These are phyloP conservation scores for Gymnocephalus cernua DNA, from an alignment of 2,113 vertebrate genomes.

Conservation along the genomic window DNA sequence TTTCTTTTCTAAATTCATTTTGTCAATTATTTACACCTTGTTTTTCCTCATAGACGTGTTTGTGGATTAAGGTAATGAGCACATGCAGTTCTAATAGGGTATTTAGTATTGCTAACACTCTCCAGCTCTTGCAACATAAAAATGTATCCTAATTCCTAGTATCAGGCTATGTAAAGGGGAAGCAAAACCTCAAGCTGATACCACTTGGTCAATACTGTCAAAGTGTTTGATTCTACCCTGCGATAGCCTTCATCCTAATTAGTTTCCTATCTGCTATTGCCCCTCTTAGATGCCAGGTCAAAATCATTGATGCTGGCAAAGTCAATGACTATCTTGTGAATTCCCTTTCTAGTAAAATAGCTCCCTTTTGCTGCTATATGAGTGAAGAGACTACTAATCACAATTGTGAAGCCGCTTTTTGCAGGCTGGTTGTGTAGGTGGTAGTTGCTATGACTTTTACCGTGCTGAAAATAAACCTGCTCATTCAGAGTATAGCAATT, in stretches of 20 bases:
- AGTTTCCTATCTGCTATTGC: constrained; percentile 57
- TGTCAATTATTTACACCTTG: background rate
- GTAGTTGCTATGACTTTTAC: constrained; percentile 63
- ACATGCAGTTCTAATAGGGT: background rate
- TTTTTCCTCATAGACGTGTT: background rate
- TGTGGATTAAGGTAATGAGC: background rate
- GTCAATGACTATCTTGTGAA: constrained; percentile 67
- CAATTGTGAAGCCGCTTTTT: constrained; percentile 43
- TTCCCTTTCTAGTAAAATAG: constrained; percentile 29
- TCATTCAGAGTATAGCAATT: constrained; percentile 70
- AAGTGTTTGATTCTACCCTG: constrained; percentile 62
- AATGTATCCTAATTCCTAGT: constrained; percentile 19
- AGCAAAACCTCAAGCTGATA: constrained; percentile 46
- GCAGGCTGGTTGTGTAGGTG: constrained; percentile 56
- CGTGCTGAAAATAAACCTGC: constrained; percentile 73
- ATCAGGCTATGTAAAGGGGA: constrained; percentile 25
- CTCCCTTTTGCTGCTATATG: constrained; percentile 13
- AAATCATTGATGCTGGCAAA: constrained; percentile 56
- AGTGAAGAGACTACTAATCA: constrained; percentile 27
- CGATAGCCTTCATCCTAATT: constrained; percentile 66
- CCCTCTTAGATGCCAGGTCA: constrained; percentile 59
- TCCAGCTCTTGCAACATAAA: background rate
- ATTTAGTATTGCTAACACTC: background rate
- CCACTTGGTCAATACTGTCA: constrained; percentile 61
- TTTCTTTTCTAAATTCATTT: background rate